Evolutionary conservation across 2,888 invertebrate genomes (phyloP).

Genomic region (Capitulum mitella): DNA sequence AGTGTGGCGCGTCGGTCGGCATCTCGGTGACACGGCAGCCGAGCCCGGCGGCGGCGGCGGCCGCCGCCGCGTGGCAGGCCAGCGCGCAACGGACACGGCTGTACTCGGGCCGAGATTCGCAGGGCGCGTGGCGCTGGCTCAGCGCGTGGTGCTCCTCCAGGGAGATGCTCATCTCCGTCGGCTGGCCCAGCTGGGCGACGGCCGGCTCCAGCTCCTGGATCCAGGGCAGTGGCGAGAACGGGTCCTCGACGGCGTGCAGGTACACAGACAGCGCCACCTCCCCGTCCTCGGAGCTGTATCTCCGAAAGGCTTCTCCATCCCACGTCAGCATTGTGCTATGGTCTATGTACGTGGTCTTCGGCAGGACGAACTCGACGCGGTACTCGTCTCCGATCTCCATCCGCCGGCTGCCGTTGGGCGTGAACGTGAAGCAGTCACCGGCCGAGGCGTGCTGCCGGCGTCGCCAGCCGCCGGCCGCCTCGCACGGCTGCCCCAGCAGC

Average conservation of each 20-base stretch:
- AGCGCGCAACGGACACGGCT: not conserved
- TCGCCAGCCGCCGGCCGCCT: not conserved
- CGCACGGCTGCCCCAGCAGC: not conserved
- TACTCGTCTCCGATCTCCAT: not conserved
- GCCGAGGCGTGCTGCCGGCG: not conserved
- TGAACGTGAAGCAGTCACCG: conserved; percentile 8
- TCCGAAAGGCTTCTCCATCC: not conserved
- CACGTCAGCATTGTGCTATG: not conserved
- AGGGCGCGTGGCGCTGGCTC: not conserved
- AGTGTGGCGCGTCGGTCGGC: not conserved
- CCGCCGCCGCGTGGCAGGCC: not conserved
- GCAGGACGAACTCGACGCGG: not conserved
- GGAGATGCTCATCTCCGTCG: not conserved
- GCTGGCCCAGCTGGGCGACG: not conserved
- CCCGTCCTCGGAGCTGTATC: not conserved
- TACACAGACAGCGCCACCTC: not conserved
- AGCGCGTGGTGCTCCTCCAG: not conserved
- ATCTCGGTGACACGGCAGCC: not conserved
- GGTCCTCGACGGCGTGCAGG: not conserved
- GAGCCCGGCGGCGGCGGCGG: not conserved
- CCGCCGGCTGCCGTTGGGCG: not conserved
- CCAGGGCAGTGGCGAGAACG: not conserved
- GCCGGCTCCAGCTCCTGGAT: not conserved
- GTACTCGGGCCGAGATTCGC: not conserved
- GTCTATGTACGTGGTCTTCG: not conserved